phyloP scores from a whole-genome alignment of 1,140 invertebrate species.

The Galleria mellonella region DNA sequence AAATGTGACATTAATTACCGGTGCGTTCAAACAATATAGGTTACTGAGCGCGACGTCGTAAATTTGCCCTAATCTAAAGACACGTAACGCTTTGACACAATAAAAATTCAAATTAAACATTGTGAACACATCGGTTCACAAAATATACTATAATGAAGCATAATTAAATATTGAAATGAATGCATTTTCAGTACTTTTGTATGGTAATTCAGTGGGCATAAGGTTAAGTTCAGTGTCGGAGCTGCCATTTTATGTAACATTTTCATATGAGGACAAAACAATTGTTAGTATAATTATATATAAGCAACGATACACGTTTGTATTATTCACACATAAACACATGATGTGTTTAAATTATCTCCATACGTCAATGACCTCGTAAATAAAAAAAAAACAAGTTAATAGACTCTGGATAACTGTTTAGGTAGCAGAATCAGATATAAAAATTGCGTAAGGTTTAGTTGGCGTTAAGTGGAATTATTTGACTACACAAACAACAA shows the following conservation, averaged over 20 bases:
- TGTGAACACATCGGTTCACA: conserved; percentile 25
- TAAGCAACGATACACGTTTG: background rate
- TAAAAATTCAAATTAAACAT: conserved; percentile 29
- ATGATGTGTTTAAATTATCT: background rate
- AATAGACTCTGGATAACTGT: no score
- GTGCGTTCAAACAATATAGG: conserved; percentile 2
- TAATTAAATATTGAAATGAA: conserved; percentile 62
- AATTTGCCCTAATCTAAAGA: conserved; percentile 12
- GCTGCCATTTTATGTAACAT: conserved; percentile 33
- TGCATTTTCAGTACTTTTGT: conserved; percentile 67
- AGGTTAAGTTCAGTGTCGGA: conserved; percentile 69
- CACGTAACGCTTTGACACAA: conserved; percentile 12
- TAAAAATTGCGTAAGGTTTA: no score
- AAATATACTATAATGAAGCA: conserved; percentile 21
- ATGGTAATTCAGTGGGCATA: conserved; percentile 54
- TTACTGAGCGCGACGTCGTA: conserved; percentile 10
- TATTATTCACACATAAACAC: background rate
- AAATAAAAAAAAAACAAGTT: no score
- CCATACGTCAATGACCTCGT: no score
- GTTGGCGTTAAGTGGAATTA: no score
- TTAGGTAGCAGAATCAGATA: no score
- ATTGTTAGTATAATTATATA: conserved; percentile 6
- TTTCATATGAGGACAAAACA: conserved; percentile 23
- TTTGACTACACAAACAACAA: no score
- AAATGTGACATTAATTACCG: background rate